Evolutionary conservation across 2,888 invertebrate genomes (phyloP).

Genomic region (Chrysotoxum bicinctum): DNA sequence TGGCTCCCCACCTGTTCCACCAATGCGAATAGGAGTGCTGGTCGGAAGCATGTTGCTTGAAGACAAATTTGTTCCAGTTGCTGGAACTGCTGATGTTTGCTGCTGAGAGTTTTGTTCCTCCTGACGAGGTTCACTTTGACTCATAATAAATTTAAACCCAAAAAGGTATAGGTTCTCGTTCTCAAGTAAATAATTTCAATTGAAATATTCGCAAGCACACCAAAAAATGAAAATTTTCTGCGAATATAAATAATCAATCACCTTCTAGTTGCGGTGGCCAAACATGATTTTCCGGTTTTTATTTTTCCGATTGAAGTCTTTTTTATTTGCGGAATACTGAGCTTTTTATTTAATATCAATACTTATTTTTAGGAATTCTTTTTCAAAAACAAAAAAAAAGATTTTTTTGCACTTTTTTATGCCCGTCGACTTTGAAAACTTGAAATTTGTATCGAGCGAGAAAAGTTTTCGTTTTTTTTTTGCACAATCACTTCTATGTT

Average conservation of each 20-base stretch:
- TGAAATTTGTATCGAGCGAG: constrained; percentile 52
- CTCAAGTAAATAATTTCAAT: neutral
- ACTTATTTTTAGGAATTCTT: neutral
- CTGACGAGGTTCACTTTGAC: constrained; percentile 24
- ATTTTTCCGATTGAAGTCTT: neutral
- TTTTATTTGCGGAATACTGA: neutral
- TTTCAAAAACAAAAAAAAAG: neutral
- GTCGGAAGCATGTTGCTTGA: constrained; percentile 67
- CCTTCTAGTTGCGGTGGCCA: constrained; percentile 17
- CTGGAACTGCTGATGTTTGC: constrained; percentile 10
- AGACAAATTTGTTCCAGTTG: neutral
- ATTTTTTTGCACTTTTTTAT: constrained; percentile 22
- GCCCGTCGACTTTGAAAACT: neutral
- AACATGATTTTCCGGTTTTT: constrained; percentile 61
- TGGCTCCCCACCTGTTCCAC: constrained; percentile 75
- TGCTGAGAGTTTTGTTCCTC: constrained; percentile 36
- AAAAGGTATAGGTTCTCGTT: neutral
- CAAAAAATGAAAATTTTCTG: neutral
- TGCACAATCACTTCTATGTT: constrained; percentile 24
- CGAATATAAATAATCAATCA: constrained; percentile 49
- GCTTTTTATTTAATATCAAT: neutral
- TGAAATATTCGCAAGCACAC: neutral
- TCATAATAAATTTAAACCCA: constrained; percentile 46
- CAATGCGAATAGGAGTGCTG: constrained; percentile 79
- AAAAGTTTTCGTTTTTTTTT: constrained; percentile 32